Evolutionary conservation across 2,888 invertebrate species (phyloP).

Genomic region (Xestia ashworthii): DNA sequence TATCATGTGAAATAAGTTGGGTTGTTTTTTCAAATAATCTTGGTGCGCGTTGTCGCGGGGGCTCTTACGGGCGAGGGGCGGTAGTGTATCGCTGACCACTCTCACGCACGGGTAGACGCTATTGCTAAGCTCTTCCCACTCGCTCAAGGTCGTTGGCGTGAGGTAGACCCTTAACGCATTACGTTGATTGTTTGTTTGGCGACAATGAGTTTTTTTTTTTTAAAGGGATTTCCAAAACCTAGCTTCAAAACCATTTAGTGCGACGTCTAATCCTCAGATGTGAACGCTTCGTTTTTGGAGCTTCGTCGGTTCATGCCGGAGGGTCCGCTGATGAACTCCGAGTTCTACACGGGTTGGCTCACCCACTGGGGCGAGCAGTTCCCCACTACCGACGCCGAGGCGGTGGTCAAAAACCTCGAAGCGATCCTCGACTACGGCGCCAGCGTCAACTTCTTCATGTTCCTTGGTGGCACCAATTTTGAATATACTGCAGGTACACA

Average conservation of each 20-base stretch:
- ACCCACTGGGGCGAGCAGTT: conserved; percentile 96
- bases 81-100: too few species aligned
- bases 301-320: conserved; percentile 88
- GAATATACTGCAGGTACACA: conserved; percentile 92
- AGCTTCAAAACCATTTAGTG: background rate
- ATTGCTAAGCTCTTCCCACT: too few species aligned
- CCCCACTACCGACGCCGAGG: conserved; percentile 86
- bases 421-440: conserved; percentile 90
- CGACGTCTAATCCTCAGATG: conserved; percentile 45
- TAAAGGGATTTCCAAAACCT: background rate
- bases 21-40: too few species aligned
- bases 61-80: too few species aligned
- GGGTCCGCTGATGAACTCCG: conserved; percentile 97
- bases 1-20: too few species aligned
- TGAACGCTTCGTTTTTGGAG: conserved; percentile 80
- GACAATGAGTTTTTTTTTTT: background rate
- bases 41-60: too few species aligned
- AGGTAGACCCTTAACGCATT: too few species aligned
- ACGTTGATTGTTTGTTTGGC: background rate
- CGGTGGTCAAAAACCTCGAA: conserved; percentile 89
- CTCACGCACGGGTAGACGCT: too few species aligned
- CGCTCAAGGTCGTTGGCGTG: too few species aligned
- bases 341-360: conserved; percentile 98
- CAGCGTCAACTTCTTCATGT: conserved; percentile 97
- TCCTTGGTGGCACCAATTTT: conserved; percentile 97